Percentiles rank a stretch among this genome's conserved stretches.
Evolutionary conservation across 2,113 vertebrate genomes (phyloP).

Genomic region (Typhlomys cinereus): DNA sequence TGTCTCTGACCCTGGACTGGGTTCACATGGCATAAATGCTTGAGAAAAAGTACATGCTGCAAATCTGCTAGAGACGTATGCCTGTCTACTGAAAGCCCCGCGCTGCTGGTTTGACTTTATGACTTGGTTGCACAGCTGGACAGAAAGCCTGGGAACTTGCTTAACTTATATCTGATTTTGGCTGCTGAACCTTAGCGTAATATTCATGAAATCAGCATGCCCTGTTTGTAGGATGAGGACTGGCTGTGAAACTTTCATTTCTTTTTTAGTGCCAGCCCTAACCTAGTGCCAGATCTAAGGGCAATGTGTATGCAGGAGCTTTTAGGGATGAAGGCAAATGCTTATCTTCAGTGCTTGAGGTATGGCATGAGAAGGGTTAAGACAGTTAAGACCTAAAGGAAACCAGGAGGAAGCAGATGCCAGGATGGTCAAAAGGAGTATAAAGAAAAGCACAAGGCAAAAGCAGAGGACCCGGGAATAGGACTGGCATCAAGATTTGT

Average conservation of each 20-base stretch:
- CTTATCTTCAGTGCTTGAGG: neutral
- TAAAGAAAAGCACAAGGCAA: conserved; percentile 5
- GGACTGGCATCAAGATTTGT: conserved; percentile 56
- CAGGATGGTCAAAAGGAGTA: neutral
- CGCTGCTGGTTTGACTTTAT: conserved; percentile 43
- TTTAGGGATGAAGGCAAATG: neutral
- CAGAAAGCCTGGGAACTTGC: conserved; percentile 56
- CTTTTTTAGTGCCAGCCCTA: neutral
- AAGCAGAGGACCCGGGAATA: neutral
- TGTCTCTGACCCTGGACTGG: neutral
- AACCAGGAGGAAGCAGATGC: conserved; percentile 13
- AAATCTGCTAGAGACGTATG: conserved; percentile 37
- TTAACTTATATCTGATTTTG: conserved; percentile 2
- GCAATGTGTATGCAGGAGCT: neutral
- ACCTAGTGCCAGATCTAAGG: neutral
- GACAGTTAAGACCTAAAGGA: conserved; percentile 20
- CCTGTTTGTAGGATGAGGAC: neutral
- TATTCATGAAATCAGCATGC: conserved; percentile 47
- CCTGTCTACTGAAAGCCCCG: neutral
- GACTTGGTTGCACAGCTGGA: conserved; percentile 25
- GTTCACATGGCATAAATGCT: neutral
- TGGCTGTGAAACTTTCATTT: neutral
- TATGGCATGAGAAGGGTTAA: neutral
- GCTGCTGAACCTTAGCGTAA: conserved; percentile 2
- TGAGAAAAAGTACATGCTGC: neutral